phyloP scores from a whole-genome alignment of 92 coral and sea anemone genomes.

The Pocillopora meandrina region DNA sequence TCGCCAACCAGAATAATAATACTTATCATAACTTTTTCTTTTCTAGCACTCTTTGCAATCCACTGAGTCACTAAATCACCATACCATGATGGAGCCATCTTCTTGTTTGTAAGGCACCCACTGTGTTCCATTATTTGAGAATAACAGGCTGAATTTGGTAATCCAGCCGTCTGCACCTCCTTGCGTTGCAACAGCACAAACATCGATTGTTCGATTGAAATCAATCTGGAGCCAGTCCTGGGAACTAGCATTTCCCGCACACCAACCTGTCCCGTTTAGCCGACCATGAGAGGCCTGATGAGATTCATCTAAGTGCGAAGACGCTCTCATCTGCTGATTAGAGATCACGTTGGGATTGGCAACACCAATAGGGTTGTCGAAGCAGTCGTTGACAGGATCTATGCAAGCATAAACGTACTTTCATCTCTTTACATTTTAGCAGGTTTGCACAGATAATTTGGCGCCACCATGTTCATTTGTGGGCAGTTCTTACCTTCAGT shows the following conservation, averaged over 20 bases:
- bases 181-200: not conserved
- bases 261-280: not conserved
- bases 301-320: not conserved
- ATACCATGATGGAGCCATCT: not conserved
- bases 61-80: not conserved
- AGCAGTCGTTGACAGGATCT: not conserved
- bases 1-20: not conserved
- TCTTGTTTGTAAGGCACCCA: not conserved
- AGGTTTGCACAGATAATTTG: too few species aligned
- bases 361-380: not conserved
- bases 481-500: too few species aligned
- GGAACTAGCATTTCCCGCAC: not conserved
- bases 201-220: not conserved
- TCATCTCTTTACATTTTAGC: not conserved
- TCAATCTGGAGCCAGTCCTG: slow-evolving; percentile 3
- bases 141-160: not conserved
- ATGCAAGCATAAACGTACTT: not conserved
- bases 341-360: not conserved
- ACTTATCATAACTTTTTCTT: too few species aligned
- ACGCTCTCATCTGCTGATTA: not conserved
- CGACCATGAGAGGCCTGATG: not conserved
- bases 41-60: not conserved
- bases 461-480: too few species aligned
- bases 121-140: not conserved
- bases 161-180: not conserved